Evolutionary conservation across 2,888 invertebrate genomes (phyloP).

Genomic region (Nebria salina): DNA sequence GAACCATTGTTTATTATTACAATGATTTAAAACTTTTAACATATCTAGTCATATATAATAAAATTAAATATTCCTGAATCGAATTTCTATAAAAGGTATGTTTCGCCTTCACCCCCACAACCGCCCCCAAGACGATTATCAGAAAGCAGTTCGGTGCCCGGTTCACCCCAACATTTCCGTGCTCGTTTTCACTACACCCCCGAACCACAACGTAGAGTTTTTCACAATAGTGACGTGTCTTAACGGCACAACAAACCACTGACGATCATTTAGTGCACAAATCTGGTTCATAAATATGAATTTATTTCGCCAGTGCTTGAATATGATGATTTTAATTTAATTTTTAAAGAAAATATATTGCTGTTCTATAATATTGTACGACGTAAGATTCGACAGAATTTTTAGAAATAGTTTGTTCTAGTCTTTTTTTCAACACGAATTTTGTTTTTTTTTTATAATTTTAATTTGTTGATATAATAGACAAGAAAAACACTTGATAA

Average conservation of each 20-base stretch:
- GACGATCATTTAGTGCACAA: slow-evolving; percentile 30
- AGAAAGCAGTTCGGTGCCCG: slow-evolving; percentile 74
- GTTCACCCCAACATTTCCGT: slow-evolving; percentile 74
- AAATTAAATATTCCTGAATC: neutral
- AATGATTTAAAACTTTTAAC: neutral
- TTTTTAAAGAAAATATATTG: neutral
- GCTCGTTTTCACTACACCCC: slow-evolving; percentile 71
- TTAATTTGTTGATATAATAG: slow-evolving; percentile 10
- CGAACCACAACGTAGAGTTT: slow-evolving; percentile 68
- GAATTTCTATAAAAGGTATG: slow-evolving; percentile 62
- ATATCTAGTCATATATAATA: neutral
- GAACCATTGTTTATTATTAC: no score
- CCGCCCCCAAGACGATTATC: slow-evolving; percentile 73
- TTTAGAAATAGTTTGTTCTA: slow-evolving; percentile 24
- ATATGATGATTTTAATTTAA: neutral
- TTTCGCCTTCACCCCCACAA: slow-evolving; percentile 70
- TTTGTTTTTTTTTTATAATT: slow-evolving; percentile 2
- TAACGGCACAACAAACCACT: slow-evolving; percentile 52
- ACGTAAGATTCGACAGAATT: slow-evolving; percentile 14
- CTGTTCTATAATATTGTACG: slow-evolving; percentile 6
- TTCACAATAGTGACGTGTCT: slow-evolving; percentile 61
- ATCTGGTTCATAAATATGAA: slow-evolving; percentile 19
- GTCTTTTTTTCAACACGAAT: slow-evolving; percentile 15
- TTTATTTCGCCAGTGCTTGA: slow-evolving; percentile 14
- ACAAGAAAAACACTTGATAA: slow-evolving; percentile 17